Evolutionary conservation across 1,140 invertebrate species (phyloP), one percentile per base, ranked within the genome.

Genomic region (Pseudoatta argentina): DNA sequence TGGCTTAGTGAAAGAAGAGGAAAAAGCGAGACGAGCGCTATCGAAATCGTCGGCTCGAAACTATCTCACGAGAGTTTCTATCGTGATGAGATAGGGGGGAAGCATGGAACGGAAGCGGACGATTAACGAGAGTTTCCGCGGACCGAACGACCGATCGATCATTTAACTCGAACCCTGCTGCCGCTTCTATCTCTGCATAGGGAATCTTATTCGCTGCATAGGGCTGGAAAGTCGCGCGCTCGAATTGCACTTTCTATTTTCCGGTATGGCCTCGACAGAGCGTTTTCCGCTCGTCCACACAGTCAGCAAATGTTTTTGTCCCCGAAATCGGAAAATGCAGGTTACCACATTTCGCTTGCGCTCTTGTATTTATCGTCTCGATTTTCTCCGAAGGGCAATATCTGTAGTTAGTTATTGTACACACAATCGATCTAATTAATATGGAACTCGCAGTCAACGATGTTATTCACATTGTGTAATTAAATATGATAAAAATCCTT

Each of bases 81-180:
- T 55, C 61, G 72, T 66, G 61, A 61, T 30, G 67, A 64, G 77
- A 85, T 71, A 81, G 71, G 66, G 66, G 61, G 66, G 66, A 86
- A 85, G 53, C 61, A 67, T 73, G 75, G 77, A 85, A 61, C 87
- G 89, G 92, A 92, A 91, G 85, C 82, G 87, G 71, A 91, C 91
- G 91, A 91, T 91, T 92, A 92, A 92, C 88, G 87, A 91, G 91
- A 91, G 88, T 92, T 91, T 88, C 86, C 86, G 86, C 85, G 76
- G 72, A 73, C 71, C 87, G 85, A 92, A 89, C 91, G 92, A 92
- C 48, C 77, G 64, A 81, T 81, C 78, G 64, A 79, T 81, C 78
- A 72, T 82, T 82, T 82, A 53, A 48, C 59, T 67, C 85, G 77
- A 24, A 34, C n/a, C 8, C 53, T 61, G 34, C 53, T 57, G 64